phyloP scores from a whole-genome alignment of 2,888 invertebrate genomes.

The Nineta flava region DNA sequence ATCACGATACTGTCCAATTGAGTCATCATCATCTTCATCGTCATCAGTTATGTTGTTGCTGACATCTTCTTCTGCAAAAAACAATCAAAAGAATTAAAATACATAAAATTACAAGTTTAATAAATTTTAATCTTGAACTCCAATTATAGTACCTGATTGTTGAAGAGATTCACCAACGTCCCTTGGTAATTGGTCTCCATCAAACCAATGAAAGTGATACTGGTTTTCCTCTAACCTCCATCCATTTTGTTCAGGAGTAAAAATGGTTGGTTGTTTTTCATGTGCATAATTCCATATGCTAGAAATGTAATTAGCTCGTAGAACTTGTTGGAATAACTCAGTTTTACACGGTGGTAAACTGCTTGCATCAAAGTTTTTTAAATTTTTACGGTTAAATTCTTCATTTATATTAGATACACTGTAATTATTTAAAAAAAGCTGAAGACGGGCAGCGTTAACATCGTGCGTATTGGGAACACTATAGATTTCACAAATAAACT shows the following conservation, averaged over 20 bases:
- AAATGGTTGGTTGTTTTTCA: conserved; percentile 1
- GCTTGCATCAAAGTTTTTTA: conserved; percentile 13
- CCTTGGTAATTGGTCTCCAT: background rate
- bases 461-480: conserved; percentile 16
- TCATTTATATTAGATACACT: too few species aligned
- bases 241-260: background rate
- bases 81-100: too few species aligned
- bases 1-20: too few species aligned
- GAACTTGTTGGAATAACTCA: conserved; percentile 7
- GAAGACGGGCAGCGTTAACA: conserved; percentile 15
- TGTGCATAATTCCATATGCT: conserved; percentile 8
- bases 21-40: too few species aligned
- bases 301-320: conserved; percentile 6
- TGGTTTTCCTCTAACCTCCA: background rate
- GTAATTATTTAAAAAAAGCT: conserved; percentile 14
- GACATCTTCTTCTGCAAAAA: too few species aligned
- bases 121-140: too few species aligned
- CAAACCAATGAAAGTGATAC: conserved; percentile 4
- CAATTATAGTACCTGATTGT: background rate
- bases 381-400: too few species aligned
- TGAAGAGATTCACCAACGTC: background rate
- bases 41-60: too few species aligned
- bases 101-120: too few species aligned
- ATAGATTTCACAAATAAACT: conserved; percentile 13
- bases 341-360: conserved; percentile 13